A percentile compares a stretch with the other conserved stretches of the same genome.
These are phyloP conservation scores for Trichogramma dendrolimi DNA, from an alignment of 2,888 invertebrate genomes.

Conservation along the genomic window DNA sequence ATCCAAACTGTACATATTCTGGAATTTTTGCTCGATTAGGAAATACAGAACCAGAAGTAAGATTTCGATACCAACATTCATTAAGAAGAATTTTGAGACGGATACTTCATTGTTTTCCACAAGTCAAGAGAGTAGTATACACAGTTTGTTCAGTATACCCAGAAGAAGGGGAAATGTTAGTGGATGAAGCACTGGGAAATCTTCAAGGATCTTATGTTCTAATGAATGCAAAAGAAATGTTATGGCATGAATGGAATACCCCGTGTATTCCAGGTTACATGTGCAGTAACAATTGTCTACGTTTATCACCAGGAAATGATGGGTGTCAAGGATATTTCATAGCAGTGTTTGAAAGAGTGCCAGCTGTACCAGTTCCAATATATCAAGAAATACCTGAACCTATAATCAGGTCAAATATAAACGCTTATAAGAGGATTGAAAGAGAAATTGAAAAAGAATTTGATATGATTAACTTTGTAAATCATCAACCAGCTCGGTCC, in stretches of 20 bases:
- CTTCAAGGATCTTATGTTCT: constrained; percentile 57
- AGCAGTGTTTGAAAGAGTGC: constrained; percentile 73
- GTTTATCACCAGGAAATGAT: constrained; percentile 72
- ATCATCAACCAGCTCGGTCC: too few species aligned
- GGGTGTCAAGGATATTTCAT: constrained; percentile 92
- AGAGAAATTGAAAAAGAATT: too few species aligned
- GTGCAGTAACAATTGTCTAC: constrained; percentile 70
- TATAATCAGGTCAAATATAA: too few species aligned
- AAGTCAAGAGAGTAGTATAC: constrained; percentile 82
- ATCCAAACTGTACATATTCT: constrained; percentile 95
- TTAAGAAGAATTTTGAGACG: constrained; percentile 68
- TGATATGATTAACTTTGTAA: too few species aligned
- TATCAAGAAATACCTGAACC: neutral
- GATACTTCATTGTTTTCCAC: constrained; percentile 81
- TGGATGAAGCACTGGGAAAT: constrained; percentile 62
- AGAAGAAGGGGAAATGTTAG: constrained; percentile 90
- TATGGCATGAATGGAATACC: constrained; percentile 67
- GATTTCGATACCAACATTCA: neutral
- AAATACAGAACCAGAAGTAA: neutral
- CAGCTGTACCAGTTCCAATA: constrained; percentile 38
- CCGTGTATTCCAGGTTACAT: constrained; percentile 64
- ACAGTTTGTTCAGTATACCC: constrained; percentile 90
- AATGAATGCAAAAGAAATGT: constrained; percentile 59
- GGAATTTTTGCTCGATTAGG: constrained; percentile 17
- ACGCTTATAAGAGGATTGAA: too few species aligned